Percentiles rank a stretch among this genome's conserved stretches.
Conservation (phyloP, 2,797 vertebrate species). For the Morelia viridis region DNA sequence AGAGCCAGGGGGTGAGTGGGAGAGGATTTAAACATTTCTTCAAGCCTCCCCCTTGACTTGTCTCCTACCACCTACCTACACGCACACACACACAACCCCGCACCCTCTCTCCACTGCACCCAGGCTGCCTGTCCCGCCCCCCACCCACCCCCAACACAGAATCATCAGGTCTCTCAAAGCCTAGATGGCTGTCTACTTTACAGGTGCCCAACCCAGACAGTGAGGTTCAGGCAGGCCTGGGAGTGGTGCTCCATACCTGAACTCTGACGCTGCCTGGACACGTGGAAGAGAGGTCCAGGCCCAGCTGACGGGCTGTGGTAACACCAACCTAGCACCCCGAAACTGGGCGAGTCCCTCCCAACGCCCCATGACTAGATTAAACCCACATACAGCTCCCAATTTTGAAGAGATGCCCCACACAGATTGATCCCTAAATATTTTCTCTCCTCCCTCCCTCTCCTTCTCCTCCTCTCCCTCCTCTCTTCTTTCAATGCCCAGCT, state of each 20-base stretch:
- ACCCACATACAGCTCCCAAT: background rate
- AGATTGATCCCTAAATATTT: background rate
- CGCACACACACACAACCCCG: background rate
- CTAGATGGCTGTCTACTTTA: background rate
- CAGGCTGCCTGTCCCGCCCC: background rate
- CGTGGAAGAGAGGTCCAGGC: conserved; percentile 6
- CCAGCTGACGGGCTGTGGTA: conserved; percentile 27
- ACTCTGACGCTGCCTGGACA: conserved; percentile 23
- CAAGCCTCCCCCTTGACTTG: background rate
- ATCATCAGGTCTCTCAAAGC: background rate
- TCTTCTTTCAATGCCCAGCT: background rate
- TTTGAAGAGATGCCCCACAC: background rate
- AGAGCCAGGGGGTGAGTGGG: background rate
- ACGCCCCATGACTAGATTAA: background rate
- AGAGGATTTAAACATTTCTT: background rate
- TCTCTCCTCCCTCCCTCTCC: background rate
- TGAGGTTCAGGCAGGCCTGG: conserved; percentile 19
- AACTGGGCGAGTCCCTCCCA: conserved; percentile 17
- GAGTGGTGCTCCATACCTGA: conserved; percentile 33
- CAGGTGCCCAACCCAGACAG: conserved; percentile 6
- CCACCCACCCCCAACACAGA: background rate
- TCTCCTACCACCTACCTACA: background rate
- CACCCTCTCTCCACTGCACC: background rate
- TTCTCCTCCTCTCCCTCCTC: background rate
- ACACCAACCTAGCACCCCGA: conserved; percentile 20